Conservation (phyloP, 2,888 invertebrate species). For the Cremastobaeus sp. region DNA sequence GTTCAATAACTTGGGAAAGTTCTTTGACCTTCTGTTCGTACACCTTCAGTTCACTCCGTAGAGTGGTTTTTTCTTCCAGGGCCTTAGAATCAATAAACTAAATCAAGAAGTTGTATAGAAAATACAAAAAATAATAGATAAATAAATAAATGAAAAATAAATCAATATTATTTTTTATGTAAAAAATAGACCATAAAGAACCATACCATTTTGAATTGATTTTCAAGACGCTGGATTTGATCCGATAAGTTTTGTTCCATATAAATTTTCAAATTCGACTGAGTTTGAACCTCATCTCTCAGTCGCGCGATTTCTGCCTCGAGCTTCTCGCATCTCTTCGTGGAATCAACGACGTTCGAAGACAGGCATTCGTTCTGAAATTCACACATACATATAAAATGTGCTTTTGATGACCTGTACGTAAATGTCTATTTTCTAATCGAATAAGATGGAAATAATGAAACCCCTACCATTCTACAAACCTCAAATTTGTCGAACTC, state of each 20-base stretch:
- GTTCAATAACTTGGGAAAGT: slow-evolving; percentile 70
- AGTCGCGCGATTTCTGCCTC: slow-evolving; percentile 72
- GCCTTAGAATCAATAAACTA: slow-evolving; percentile 61
- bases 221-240: slow-evolving; percentile 79
- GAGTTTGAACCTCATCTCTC: slow-evolving; percentile 72
- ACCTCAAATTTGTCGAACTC: slow-evolving; percentile 72
- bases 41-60: slow-evolving; percentile 69
- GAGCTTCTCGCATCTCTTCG: slow-evolving; percentile 75
- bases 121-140: slow-evolving; percentile 7
- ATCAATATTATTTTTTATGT: slow-evolving; percentile 67
- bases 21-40: slow-evolving; percentile 74
- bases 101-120: neutral
- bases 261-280: slow-evolving; percentile 79
- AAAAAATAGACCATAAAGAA: too few relatives aligned
- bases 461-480: slow-evolving; percentile 59
- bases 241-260: slow-evolving; percentile 80
- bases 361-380: slow-evolving; percentile 76
- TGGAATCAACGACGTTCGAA: slow-evolving; percentile 76
- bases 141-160: slow-evolving; percentile 19
- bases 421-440: too few relatives aligned
- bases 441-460: neutral
- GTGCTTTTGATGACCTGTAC: too few relatives aligned
- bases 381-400: slow-evolving; percentile 10
- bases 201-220: slow-evolving; percentile 81
- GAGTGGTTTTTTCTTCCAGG: slow-evolving; percentile 65